Base-by-base conservation (phyloP, 2,888 invertebrate genomes). In the Empis stercorea region DNA sequence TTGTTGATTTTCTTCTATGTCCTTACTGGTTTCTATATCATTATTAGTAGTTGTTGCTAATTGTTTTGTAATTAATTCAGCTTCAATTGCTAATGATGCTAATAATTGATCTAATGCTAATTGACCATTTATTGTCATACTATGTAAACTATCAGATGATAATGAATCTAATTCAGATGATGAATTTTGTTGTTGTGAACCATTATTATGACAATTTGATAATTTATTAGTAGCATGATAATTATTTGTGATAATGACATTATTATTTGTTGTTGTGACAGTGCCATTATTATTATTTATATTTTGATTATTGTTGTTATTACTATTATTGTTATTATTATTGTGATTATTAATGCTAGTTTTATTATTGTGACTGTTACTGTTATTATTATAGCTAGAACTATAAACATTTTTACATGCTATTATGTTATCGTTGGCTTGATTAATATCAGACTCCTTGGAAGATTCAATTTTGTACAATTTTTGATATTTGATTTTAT, bases 71-170 rank as follows among this genome's bases (percentile, higher is more conserved):
- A 56, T 55, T 20, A 54, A 45, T 50, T 54, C 52, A 15, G 52
- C 52, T 52, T 57, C 57, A 41, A 48, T 51, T 11, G 55, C 54
- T 48, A 57, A 51, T 20, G 55, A 54, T 37, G 54, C 56, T 32
- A 58, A 42, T 43, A 58, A 53, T 47, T 49, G 50, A 48, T 58
- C 56, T 55, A 58, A 51, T 43, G 54, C 52, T 51, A 54, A 51
- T 47, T 55, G 52, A 16, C 55, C 55, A 50, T 50, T 46, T 47
- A 45, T 17, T 23, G 39, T 48, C 4, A n/a, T 34, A 34, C n/a
- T 34, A 34, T 34, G 7, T n/a, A 34, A 27, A n/a, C 9, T 34
- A 5, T 34, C 34, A 7, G n/a, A 34, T 34, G 34, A 34, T 7
- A n/a, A n/a, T n/a, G 34, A n/a, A 7, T 34, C 34, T n/a, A 34